Conservation (phyloP, 2,888 invertebrate species). For the Parnassius apollo region DNA sequence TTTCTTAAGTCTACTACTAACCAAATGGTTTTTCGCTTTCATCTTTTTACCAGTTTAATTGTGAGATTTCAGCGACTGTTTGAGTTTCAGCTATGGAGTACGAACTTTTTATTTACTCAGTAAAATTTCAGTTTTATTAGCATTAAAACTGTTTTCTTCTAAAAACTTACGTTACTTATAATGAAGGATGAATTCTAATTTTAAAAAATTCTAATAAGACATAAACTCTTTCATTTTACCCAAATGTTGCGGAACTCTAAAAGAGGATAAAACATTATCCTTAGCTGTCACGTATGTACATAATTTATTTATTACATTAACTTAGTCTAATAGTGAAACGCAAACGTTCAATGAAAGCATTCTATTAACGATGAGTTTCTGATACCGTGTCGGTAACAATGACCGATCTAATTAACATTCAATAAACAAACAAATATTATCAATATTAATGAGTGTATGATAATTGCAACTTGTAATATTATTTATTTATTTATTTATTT, state of each 20-base stretch:
- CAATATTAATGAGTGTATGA: conserved; percentile 12
- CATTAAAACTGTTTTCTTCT: not conserved
- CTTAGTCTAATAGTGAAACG: too few species aligned
- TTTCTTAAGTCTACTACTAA: not conserved
- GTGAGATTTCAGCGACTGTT: conserved; percentile 13
- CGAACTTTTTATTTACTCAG: conserved; percentile 10
- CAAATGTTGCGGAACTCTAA: too few species aligned
- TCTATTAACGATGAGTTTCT: conserved; percentile 1
- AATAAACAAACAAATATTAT: conserved; percentile 15
- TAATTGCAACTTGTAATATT: conserved; percentile 15
- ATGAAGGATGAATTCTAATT: not conserved
- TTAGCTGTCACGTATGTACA: too few species aligned
- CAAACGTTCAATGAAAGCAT: not conserved
- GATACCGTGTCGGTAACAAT: conserved; percentile 7
- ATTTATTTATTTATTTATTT: too few species aligned
- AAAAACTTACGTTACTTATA: not conserved
- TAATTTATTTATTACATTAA: too few species aligned
- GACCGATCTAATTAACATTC: conserved; percentile 18
- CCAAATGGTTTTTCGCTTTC: not conserved
- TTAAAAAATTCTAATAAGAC: too few species aligned
- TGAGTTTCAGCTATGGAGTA: conserved; percentile 3
- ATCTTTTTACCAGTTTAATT: conserved; percentile 7
- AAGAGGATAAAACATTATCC: too few species aligned
- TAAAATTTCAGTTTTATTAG: conserved; percentile 2
- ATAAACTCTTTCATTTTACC: too few species aligned